These are phyloP conservation scores for Plebejus argus DNA, from an alignment of 2,888 invertebrate species.

Conservation along the genomic window DNA sequence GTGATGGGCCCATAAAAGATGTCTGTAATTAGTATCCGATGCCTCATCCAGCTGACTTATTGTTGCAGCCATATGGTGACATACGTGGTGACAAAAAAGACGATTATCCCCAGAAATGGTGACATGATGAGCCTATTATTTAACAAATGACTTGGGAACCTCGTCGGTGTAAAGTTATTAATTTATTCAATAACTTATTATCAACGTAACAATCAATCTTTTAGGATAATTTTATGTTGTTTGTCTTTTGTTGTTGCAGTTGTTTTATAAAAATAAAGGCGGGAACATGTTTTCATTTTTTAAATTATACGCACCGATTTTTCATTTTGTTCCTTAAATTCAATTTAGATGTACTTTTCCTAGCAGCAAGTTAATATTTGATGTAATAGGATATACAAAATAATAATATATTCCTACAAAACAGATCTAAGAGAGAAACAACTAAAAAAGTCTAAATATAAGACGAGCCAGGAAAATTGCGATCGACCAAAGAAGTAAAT, in stretches of 20 bases:
- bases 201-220: background rate
- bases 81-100: conserved; percentile 34
- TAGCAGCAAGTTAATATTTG: no score
- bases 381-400: no score
- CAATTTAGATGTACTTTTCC: no score
- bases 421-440: no score
- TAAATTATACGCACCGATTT: no score
- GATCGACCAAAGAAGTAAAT: conserved; percentile 29
- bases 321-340: no score
- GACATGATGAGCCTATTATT: conserved; percentile 23
- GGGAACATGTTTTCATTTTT: background rate
- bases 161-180: conserved; percentile 1
- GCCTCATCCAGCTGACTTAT: conserved; percentile 39
- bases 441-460: background rate
- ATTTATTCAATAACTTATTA: conserved; percentile 1
- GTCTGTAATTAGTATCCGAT: conserved; percentile 33
- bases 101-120: conserved; percentile 25
- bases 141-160: conserved; percentile 31
- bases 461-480: background rate
- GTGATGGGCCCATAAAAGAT: conserved; percentile 16
- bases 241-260: background rate
- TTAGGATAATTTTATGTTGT: background rate
- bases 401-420: no score
- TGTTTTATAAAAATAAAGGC: background rate
- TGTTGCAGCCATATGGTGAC: conserved; percentile 40